A percentile compares a stretch with the other conserved stretches of the same genome.
These are phyloP conservation scores for Acrocyrtus sp. DNA, from an alignment of 2,888 invertebrate species.

Conservation along the genomic window DNA sequence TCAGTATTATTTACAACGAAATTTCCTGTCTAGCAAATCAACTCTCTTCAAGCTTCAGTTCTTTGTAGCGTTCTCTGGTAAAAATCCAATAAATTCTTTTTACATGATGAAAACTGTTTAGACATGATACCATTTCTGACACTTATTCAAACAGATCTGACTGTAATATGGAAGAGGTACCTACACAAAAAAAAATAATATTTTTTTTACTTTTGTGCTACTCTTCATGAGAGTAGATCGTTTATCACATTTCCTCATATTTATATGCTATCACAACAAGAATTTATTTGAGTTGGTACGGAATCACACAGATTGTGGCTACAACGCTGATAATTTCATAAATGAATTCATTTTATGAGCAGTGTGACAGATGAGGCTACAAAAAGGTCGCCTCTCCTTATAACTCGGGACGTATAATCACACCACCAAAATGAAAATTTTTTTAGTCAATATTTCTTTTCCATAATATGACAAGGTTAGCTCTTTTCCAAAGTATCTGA, in stretches of 20 bases:
- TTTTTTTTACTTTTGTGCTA: neutral
- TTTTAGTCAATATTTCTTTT: constrained; percentile 46
- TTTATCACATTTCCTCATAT: neutral
- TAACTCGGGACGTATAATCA: neutral
- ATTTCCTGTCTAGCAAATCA: too few species aligned
- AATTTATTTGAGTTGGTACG: neutral
- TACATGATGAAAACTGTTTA: too few species aligned
- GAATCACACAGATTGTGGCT: neutral
- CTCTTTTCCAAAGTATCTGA: constrained; percentile 43
- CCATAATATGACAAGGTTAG: constrained; percentile 52
- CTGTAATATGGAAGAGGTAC: neutral
- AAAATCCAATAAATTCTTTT: too few species aligned
- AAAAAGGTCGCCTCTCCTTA: neutral
- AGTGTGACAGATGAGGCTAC: neutral
- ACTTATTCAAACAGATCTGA: neutral
- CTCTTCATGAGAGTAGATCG: neutral
- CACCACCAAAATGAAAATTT: constrained; percentile 28
- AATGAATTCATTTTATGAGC: constrained; percentile 10
- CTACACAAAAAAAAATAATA: neutral
- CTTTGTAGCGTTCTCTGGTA: too few species aligned
- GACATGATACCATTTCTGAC: too few species aligned
- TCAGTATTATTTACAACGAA: too few species aligned
- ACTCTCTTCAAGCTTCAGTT: too few species aligned
- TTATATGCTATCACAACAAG: neutral
- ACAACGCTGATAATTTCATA: constrained; percentile 14